These are phyloP conservation scores for Oreochromis niloticus DNA, from an alignment of 2,113 vertebrate genomes.

Conservation along the genomic window DNA sequence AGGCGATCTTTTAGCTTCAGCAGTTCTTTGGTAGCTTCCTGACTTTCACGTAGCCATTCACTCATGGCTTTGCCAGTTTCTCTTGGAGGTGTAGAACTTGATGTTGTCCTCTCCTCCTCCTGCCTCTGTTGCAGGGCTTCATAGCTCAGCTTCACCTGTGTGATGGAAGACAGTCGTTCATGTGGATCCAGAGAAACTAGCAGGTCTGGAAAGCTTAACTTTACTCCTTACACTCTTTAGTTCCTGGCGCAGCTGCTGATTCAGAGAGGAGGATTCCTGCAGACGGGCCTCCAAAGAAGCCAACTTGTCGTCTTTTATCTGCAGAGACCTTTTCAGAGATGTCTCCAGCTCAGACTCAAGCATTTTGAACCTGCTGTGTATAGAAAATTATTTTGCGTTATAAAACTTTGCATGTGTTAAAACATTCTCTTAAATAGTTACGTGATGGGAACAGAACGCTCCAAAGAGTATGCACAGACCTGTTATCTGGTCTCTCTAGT, in stretches of 20 bases:
- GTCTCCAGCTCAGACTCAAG: constrained; percentile 91
- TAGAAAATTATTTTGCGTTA: not conserved
- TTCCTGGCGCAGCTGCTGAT: constrained; percentile 90
- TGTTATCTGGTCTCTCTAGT: constrained; percentile 83
- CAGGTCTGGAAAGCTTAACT: not conserved
- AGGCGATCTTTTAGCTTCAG: constrained; percentile 92
- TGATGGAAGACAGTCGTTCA: not conserved
- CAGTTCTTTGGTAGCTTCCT: constrained; percentile 91
- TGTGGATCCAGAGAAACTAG: not conserved
- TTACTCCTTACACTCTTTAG: constrained; percentile 83
- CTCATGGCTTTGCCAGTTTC: constrained; percentile 74
- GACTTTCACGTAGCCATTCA: constrained; percentile 90
- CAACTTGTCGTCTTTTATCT: constrained; percentile 97
- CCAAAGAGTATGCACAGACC: constrained; percentile 56
- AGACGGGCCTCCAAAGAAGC: constrained; percentile 88
- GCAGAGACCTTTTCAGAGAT: constrained; percentile 89
- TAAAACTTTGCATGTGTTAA: not conserved
- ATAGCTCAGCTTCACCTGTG: constrained; percentile 91
- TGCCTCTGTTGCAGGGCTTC: constrained; percentile 93
- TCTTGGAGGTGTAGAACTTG: constrained; percentile 70
- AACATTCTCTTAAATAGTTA: not conserved
- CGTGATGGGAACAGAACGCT: not conserved
- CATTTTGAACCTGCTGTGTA: constrained; percentile 81
- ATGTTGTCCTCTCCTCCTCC: constrained; percentile 81
- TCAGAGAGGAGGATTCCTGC: constrained; percentile 88